Base-by-base conservation (phyloP, 2,888 invertebrate species). In the Augiades crinisus region DNA sequence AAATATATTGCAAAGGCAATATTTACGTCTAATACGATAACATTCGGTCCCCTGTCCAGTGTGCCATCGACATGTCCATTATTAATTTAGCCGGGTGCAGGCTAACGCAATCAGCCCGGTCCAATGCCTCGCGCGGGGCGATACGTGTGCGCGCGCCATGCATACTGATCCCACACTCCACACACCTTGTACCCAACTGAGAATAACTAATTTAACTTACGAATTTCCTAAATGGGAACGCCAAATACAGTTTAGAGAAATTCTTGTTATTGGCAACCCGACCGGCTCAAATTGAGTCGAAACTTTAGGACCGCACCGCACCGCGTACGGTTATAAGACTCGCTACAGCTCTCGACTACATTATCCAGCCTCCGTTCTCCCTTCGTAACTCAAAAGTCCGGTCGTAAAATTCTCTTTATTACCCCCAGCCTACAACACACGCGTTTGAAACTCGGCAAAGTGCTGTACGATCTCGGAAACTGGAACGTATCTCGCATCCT, bases 31-130 rank as follows among this genome's bases (percentile, higher is more conserved):
- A n/a, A n/a, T n/a, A n/a, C n/a, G n/a, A n/a, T n/a, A n/a, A n/a
- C 22, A 34, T 21, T 45, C 14, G 12, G 41, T 13, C 7, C 33
- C 14, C n/a, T 17, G 41, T 45, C 45, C 34, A 45, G 17, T 27
- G 19, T 47, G 33, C 21, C 12, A 33, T 41, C 40, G 40, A 31
- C 43, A 31, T 10, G 10, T n/a, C 22, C 17, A 41, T 33, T 49
- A 49, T 49, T 49, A 41, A 33, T 49, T 49, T 41, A 49, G 4
- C 10, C 34, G 33, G 21, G 49, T 41, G 49, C 47, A 38, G 30
- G 55, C 63, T 67, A 68, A 75, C 61, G 60, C 65, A 75, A 78
- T 80, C 72, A 76, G 64, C 65, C 55, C 59, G 62, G 62, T 56
- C 62, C 60, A 65, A 71, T 68, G 67, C 71, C 67, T 67, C 63